Conservation (phyloP, 2,888 invertebrate species). For the Campoletis raptor region DNA sequence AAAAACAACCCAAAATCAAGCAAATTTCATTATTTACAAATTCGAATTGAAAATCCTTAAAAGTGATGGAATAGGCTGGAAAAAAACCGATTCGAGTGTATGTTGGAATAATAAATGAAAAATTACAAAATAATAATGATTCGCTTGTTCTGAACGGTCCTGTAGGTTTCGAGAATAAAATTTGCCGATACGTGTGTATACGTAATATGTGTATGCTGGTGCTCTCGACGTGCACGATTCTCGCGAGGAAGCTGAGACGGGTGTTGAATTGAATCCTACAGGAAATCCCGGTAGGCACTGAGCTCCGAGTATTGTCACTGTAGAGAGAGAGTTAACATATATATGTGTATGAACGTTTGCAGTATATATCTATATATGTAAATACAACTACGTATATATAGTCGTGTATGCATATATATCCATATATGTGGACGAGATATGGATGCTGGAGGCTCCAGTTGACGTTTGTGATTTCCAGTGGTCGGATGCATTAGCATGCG, state of each 20-base stretch:
- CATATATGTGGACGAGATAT: conserved; percentile 52
- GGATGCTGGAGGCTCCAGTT: conserved; percentile 73
- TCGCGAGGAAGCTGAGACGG: conserved; percentile 63
- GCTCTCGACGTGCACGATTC: conserved; percentile 49
- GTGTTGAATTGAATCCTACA: conserved; percentile 80
- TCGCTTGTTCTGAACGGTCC: background rate
- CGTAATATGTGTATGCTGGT: conserved; percentile 43
- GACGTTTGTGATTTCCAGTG: conserved; percentile 81
- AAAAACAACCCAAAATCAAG: background rate
- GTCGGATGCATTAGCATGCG: conserved; percentile 80
- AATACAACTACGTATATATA: background rate
- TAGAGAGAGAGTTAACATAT: background rate
- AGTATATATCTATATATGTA: conserved; percentile 4
- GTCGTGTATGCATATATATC: background rate
- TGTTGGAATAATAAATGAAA: too few species aligned
- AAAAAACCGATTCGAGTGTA: too few species aligned
- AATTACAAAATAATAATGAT: background rate
- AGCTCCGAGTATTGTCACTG: conserved; percentile 38
- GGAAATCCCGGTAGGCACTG: conserved; percentile 79
- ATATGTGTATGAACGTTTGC: background rate
- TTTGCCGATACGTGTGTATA: conserved; percentile 36
- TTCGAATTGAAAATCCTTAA: too few species aligned
- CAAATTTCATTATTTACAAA: background rate
- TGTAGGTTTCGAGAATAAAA: background rate
- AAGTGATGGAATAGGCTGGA: too few species aligned